These are phyloP conservation scores for Drosophila varians DNA, from an alignment of 1,140 invertebrate species.

Conservation along the genomic window DNA sequence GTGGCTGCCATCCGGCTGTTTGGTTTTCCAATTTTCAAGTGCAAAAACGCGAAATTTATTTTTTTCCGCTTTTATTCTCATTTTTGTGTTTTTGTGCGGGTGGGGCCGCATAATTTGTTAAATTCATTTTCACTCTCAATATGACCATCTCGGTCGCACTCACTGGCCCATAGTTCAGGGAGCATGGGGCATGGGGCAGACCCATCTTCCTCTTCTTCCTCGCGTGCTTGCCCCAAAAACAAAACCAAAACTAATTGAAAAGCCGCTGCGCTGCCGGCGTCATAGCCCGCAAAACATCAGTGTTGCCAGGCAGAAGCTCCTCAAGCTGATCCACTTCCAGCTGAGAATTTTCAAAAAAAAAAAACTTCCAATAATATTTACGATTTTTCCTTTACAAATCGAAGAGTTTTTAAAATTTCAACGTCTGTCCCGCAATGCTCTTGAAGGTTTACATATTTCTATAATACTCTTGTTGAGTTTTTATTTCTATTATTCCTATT, in stretches of 20 bases:
- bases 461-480: too few species aligned
- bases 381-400: too few species aligned
- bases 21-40: conserved; percentile 35
- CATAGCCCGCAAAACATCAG: conserved; percentile 5
- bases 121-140: conserved; percentile 69
- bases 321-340: neutral
- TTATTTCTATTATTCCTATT: too few species aligned
- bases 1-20: neutral
- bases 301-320: conserved; percentile 8
- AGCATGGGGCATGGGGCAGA: too few species aligned
- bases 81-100: conserved; percentile 34
- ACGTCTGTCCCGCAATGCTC: too few species aligned
- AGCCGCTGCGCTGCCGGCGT: conserved; percentile 33
- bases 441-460: too few species aligned
- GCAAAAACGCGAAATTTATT: conserved; percentile 30
- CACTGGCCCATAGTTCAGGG: too few species aligned
- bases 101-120: conserved; percentile 69
- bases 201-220: conserved; percentile 16
- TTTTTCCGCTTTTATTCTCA: conserved; percentile 16
- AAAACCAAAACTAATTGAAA: conserved; percentile 70
- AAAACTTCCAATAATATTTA: neutral
- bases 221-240: conserved; percentile 39
- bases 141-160: conserved; percentile 18
- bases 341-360: neutral
- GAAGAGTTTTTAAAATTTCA: too few species aligned